These are phyloP conservation scores for Agrochola litura DNA, from an alignment of 2,888 invertebrate species.

Conservation along the genomic window DNA sequence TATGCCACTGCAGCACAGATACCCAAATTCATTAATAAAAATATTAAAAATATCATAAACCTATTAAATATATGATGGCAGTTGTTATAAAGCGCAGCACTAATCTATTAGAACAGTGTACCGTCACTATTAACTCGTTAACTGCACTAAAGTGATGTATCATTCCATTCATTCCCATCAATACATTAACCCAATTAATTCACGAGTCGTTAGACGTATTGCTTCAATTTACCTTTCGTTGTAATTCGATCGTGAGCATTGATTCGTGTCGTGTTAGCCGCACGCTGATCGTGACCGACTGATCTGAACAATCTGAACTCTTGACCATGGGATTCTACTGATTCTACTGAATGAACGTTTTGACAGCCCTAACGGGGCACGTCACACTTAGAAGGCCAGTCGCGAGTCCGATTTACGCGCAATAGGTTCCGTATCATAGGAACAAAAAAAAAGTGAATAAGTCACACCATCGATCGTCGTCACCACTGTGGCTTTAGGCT, in stretches of 20 bases:
- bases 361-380: conserved; percentile 73
- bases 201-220: conserved; percentile 57
- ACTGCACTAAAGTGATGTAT: conserved; percentile 55
- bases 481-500: no score
- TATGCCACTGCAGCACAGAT: conserved; percentile 16
- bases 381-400: conserved; percentile 59
- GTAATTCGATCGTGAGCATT: conserved; percentile 75
- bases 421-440: conserved; percentile 5
- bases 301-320: conserved; percentile 69
- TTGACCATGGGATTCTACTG: conserved; percentile 64
- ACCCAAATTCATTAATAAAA: conserved; percentile 16
- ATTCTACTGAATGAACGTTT: conserved; percentile 55
- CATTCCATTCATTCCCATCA: conserved; percentile 59
- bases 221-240: conserved; percentile 56
- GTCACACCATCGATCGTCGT: no score
- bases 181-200: conserved; percentile 69
- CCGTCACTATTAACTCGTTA: conserved; percentile 59
- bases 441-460: no score
- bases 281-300: conserved; percentile 76
- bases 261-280: conserved; percentile 74
- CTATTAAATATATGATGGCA: conserved; percentile 27
- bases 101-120: conserved; percentile 36
- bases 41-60: conserved; percentile 40
- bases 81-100: conserved; percentile 35
- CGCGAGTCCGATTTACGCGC: not conserved